Base-by-base conservation (phyloP, 2,888 invertebrate species). In the Cabera pusaria region DNA sequence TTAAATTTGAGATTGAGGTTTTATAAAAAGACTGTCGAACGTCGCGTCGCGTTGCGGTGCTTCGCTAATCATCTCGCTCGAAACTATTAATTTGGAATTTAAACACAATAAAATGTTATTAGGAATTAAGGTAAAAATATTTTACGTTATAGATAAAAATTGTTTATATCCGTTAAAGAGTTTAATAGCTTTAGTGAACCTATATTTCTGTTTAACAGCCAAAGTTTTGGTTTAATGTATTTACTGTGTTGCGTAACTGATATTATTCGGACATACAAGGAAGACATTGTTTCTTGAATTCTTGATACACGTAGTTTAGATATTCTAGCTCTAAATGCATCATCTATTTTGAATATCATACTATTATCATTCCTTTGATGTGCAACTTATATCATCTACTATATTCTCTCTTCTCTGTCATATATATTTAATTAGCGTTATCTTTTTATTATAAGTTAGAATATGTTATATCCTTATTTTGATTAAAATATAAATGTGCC, bases 81-180 rank as follows among this genome's bases (percentile, higher is more conserved):
- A n/a, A n/a, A n/a, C n/a, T n/a, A n/a, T n/a, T n/a, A n/a, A 34
- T 43, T 49, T 39, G 6, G 19, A 39, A 25, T 19, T 21, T 26
- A 28, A 31, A 24, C 5, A 39, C 40, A 44, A 37, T 17, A 21
- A 3, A 27, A 35, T 44, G 38, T 49, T 50, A 58, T 63, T 64
- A 64, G 58, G 58, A 42, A 55, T 57, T 63, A 65, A 68, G 62
- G 59, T 49, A 72, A 57, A 69, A 63, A 61, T 64, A 68, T 73
- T 69, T 75, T 75, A 79, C 55, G 77, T 81, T 82, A 71, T 72
- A 75, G 64, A 65, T 78, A 59, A 75, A n/a, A 77, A 83, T 81
- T 80, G 80, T 86, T 85, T 83, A 81, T 76, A 66, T 66, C 57
- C 79, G 79, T 84, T 79, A 40, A 38, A 53, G 46, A 50, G 53